Evolutionary conservation across 1,140 invertebrate species (phyloP).

Genomic region (Danaus melanippus): DNA sequence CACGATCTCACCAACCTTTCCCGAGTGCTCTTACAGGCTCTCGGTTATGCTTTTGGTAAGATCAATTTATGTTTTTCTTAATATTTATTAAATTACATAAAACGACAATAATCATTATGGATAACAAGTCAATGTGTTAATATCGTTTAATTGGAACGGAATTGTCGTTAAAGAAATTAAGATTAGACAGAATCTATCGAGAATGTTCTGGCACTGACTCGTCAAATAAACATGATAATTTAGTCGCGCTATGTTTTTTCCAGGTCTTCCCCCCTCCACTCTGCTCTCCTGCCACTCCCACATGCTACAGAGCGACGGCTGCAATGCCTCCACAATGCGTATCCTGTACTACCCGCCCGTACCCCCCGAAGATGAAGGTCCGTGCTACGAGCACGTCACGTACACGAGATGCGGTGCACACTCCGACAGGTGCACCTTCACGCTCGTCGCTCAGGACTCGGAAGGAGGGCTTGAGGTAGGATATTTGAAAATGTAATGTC

Average conservation of each 20-base stretch:
- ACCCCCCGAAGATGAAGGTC: conserved; percentile 69
- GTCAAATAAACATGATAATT: too few species aligned
- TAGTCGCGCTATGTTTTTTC: conserved; percentile 1
- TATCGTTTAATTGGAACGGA: too few species aligned
- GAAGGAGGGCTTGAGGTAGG: conserved; percentile 73
- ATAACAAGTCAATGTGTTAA: too few species aligned
- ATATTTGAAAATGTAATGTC: too few species aligned
- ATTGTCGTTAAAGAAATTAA: not conserved
- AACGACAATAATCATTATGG: too few species aligned
- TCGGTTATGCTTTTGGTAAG: conserved; percentile 75
- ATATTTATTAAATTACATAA: too few species aligned
- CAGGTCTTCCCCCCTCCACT: conserved; percentile 49
- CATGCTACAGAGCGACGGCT: conserved; percentile 74
- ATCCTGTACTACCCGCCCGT: conserved; percentile 80
- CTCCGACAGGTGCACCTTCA: conserved; percentile 83
- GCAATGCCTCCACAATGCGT: conserved; percentile 78
- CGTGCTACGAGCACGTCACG: conserved; percentile 48
- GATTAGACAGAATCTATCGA: too few species aligned
- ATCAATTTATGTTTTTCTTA: conserved; percentile 11
- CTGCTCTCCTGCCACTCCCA: conserved; percentile 74
- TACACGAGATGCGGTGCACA: conserved; percentile 80
- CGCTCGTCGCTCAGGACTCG: conserved; percentile 80
- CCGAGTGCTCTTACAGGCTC: conserved; percentile 75
- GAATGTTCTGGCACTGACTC: too few species aligned
- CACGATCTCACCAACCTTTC: conserved; percentile 79